A percentile compares a stretch with the other conserved stretches of the same genome.
These are phyloP conservation scores for Ptyas mucosa DNA, from an alignment of 2,113 vertebrate species.

Conservation along the genomic window DNA sequence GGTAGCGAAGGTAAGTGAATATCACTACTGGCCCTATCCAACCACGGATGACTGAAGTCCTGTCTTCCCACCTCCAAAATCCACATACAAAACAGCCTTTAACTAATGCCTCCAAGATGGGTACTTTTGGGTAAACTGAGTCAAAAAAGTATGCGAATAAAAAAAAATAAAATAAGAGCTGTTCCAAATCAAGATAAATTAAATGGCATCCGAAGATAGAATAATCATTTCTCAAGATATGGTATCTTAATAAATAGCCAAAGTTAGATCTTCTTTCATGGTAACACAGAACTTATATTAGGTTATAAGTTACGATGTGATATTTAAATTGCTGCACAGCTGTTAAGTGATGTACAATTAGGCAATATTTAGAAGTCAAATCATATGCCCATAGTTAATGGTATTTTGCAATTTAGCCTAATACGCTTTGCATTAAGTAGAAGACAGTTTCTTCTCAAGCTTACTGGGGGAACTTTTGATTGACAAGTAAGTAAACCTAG, in stretches of 20 bases:
- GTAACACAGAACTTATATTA: neutral
- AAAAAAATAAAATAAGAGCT: neutral
- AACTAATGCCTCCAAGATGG: neutral
- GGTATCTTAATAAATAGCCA: neutral
- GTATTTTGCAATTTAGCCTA: neutral
- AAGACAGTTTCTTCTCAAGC: neutral
- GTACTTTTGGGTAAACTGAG: neutral
- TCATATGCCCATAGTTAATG: neutral
- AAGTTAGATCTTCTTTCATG: neutral
- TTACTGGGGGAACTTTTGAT: neutral
- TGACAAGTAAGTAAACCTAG: neutral
- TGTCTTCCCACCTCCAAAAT: neutral
- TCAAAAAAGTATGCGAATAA: neutral
- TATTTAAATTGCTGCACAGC: neutral
- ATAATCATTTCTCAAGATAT: neutral
- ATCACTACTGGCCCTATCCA: too few species aligned
- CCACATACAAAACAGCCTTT: neutral
- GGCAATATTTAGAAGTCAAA: conserved; percentile 8
- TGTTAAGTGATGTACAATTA: conserved; percentile 3
- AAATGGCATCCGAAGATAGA: neutral
- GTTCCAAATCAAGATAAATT: neutral
- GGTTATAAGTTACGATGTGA: neutral
- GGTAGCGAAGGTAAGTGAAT: too few species aligned
- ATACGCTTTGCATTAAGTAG: neutral
- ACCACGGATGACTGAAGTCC: neutral